Evolutionary conservation across 2,113 vertebrate species (phyloP).

Genomic region (Verasper variegatus): DNA sequence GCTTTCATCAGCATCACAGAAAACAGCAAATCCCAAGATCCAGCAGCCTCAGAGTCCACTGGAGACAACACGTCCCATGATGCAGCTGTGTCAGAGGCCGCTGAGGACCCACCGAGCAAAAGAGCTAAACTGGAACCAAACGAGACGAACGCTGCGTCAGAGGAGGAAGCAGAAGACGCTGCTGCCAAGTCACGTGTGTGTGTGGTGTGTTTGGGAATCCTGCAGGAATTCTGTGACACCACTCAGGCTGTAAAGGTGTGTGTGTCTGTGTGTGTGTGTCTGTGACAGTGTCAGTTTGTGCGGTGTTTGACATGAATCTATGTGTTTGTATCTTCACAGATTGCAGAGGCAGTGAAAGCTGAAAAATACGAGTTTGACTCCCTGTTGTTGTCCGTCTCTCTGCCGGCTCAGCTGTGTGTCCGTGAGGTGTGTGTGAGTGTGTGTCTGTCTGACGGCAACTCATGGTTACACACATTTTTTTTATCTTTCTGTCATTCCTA

Average conservation of each 20-base stretch:
- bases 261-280: not conserved
- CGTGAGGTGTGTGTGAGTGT: constrained; percentile 86
- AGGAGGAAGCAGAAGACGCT: constrained; percentile 1
- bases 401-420: constrained; percentile 94
- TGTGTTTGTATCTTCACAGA: constrained; percentile 75
- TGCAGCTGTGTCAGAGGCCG: constrained; percentile 23
- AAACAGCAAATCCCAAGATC: constrained; percentile 35
- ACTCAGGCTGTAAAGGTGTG: constrained; percentile 86
- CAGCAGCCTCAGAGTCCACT: not conserved
- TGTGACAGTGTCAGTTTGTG: not conserved
- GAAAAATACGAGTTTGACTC: constrained; percentile 88
- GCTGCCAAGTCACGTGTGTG: constrained; percentile 74
- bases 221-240: constrained; percentile 87
- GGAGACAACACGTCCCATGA: too few species aligned
- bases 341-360: constrained; percentile 86
- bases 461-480: too few species aligned
- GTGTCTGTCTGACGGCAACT: not conserved
- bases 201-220: constrained; percentile 90
- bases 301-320: not conserved
- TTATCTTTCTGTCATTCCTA: too few species aligned
- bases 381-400: constrained; percentile 92
- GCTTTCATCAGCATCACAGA: constrained; percentile 76
- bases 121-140: constrained; percentile 80
- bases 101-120: constrained; percentile 85
- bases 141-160: not conserved